Base-by-base conservation (phyloP, 2,888 invertebrate species). In the Megastigmus dorsalis region DNA sequence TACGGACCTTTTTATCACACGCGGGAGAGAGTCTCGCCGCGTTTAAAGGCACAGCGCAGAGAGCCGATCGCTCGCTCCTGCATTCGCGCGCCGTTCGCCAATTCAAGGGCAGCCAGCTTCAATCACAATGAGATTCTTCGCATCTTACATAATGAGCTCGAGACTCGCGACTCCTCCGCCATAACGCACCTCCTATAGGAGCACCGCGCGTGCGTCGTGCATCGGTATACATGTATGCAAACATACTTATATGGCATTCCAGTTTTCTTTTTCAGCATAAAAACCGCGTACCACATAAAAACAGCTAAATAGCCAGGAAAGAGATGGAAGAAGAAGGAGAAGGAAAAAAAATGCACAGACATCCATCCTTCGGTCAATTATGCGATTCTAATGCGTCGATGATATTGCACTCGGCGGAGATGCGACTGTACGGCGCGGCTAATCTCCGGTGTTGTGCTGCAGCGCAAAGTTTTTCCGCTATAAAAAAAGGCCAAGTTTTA, bases 121-220 rank as follows among this genome's bases (percentile, higher is more conserved):
- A 15, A 75, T 75, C 71, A 75, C 77, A 75, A 77, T 77, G 74
- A 75, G 66, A 77, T 77, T 75, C 77, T 65, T 71, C 66, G 67
- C 13, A 59, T 36, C 52, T 74, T 77, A 69, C 72, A 77, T 77
- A 77, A 77, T 60, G 18, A 60, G 26, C 18, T n/a, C 30, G n/a
- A 3, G 13, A 9, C 13, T 15, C 5, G 5, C 10, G 38, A 7
- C 15, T 10, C 15, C 9, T 10, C 4, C 7, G 33, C n/a, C 52
- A 33, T 20, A 43, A 57, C 36, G 13, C 36, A 55, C 45, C 52
- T 41, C 45, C 52, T 41, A 5, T 33, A 18, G 52, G 41, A 15
- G 10, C 30, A 30, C 15, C 26, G 28, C 33, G 20, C 18, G 30
- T 15, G 26, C n/a, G 20, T 13, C 23, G n/a, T 26, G 15, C 23